Conservation (phyloP, 2,888 invertebrate species). For the Toxonevra muliebris region DNA sequence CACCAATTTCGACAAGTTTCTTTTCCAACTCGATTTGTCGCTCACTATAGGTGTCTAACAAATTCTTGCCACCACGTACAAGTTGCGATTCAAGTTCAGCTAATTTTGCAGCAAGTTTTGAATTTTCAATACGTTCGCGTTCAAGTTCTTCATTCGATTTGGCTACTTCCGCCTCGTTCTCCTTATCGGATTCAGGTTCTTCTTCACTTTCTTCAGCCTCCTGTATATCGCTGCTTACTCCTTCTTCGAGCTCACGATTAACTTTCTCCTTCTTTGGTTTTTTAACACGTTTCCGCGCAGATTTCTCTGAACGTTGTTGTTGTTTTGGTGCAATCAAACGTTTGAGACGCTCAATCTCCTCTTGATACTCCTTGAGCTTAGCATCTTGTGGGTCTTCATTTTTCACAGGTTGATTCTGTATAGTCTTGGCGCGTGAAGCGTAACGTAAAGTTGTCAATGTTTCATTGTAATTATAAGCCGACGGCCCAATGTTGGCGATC, state of each 20-base stretch:
- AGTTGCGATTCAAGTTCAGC: conserved; percentile 91
- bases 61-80: conserved; percentile 92
- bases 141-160: conserved; percentile 67
- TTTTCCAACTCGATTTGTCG: conserved; percentile 90
- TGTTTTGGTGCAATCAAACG: conserved; percentile 64
- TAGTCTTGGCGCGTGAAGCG: conserved; percentile 96
- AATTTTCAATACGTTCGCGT: conserved; percentile 76
- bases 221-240: conserved; percentile 5
- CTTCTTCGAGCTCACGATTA: conserved; percentile 46
- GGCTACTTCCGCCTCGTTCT: conserved; percentile 60
- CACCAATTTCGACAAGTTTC: conserved; percentile 86
- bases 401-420: conserved; percentile 97
- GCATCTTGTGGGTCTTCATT: conserved; percentile 99
- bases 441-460: conserved; percentile 95
- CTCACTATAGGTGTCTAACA: conserved; percentile 94
- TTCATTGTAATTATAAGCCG: conserved; percentile 97
- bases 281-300: conserved; percentile 47
- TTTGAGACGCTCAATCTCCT: conserved; percentile 84
- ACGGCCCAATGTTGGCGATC: conserved; percentile 99
- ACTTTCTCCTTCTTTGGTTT: conserved; percentile 55
- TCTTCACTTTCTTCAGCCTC: conserved; percentile 51
- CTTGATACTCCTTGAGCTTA: conserved; percentile 92
- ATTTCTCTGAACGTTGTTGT: conserved; percentile 55
- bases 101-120: conserved; percentile 81
- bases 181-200: conserved; percentile 64